Conservation (phyloP, 2,113 vertebrate species). For the Mohoua ochrocephala region DNA sequence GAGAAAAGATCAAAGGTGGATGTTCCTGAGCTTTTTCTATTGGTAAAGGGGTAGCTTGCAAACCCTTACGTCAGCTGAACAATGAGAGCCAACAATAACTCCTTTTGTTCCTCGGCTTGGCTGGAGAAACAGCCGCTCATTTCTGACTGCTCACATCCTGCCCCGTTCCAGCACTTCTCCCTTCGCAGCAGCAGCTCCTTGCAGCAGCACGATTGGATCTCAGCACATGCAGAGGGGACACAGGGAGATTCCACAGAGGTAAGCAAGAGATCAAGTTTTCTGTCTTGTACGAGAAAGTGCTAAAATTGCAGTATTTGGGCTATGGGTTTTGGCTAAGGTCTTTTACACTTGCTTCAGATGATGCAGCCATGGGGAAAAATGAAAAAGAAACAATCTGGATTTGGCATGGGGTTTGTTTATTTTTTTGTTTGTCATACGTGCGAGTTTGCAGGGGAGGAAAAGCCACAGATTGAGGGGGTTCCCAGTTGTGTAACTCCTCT, state of each 20-base stretch:
- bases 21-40: background rate
- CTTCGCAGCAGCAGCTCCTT: background rate
- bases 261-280: background rate
- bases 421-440: background rate
- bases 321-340: background rate
- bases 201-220: background rate
- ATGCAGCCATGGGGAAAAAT: accelerated
- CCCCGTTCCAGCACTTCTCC: background rate
- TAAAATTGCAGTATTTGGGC: background rate
- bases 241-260: background rate
- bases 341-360: background rate
- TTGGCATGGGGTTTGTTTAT: background rate
- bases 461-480: background rate
- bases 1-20: background rate
- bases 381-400: background rate
- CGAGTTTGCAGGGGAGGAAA: background rate
- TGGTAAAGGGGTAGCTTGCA: background rate
- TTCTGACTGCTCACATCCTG: background rate
- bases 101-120: background rate
- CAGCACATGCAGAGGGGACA: background rate
- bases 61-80: background rate
- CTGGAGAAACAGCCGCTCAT: background rate
- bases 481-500: background rate
- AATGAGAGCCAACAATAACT: accelerated
- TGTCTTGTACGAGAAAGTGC: background rate